Evolutionary conservation across 2,797 vertebrate species (phyloP), one percentile per base, ranked within the genome.

Genomic region (Semaprochilodus insignis): DNA sequence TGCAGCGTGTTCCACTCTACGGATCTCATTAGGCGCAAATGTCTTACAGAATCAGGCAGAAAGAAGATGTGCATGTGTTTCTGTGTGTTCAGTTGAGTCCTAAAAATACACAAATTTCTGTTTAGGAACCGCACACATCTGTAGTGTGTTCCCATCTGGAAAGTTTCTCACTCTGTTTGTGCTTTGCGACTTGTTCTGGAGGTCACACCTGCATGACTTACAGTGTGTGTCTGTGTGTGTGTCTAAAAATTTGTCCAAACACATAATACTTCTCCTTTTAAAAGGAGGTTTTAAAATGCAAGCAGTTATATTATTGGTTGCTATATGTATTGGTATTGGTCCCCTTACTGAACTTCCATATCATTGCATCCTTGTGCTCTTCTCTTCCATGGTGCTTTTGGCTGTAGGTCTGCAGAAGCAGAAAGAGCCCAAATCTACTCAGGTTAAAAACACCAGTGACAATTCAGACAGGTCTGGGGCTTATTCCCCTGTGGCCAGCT

Each of bases 11-110:
- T 95, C 92, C 93, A 92, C 91, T 92, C 92, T 80, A 86, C 89
- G 92, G 92, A 94, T 94, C 94, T 93, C 91, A 95, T 95, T 94
- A 95, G 92, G 92, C 92, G 91, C 91, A 91, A 90, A 88, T 87
- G 91, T 93, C 94, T 95, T 94, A 93, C 79, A 84, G 88, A 57
- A 16, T 19, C 72, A 81, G 78, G 65, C 80, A 44, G 78, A 84
- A 48, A 66, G 63, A 44, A 1, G 8, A 10, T 48, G 44, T 48
- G 44, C 10, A 8, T 48, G 44, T 48, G 44, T 44, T 76, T 55
- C 71, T 27, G 65, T 57, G 65, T 73, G 60, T 23, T 40, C 60
- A 60, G 44, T 63, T 27, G 14, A 59, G 59, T n/a, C n/a, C n/a
- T 60, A 11, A n/a, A 21, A 6, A 23, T 17, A 11, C 62, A 31